phyloP scores from a whole-genome alignment of 2,888 invertebrate genomes.

The Ecdyonurus torrentis region DNA sequence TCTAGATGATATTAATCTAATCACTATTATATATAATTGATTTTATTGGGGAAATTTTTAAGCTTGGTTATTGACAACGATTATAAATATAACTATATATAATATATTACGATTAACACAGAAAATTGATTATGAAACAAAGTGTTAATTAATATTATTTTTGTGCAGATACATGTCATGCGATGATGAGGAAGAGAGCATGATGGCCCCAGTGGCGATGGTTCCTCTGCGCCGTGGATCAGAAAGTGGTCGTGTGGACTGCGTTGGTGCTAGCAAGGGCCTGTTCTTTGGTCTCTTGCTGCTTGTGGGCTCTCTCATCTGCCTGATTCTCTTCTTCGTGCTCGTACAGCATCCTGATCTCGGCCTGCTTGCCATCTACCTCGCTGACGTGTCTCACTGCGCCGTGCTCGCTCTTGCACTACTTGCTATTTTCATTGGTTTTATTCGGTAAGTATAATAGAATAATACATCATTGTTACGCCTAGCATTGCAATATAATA shows the following conservation, averaged over 20 bases:
- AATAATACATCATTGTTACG: constrained; percentile 4
- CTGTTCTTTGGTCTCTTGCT: constrained; percentile 81
- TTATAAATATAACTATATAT: too few relatives aligned
- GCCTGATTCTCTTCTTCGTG: constrained; percentile 90
- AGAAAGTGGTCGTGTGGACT: constrained; percentile 60
- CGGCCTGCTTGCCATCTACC: constrained; percentile 69
- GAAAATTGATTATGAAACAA: too few relatives aligned
- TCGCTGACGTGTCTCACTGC: constrained; percentile 84
- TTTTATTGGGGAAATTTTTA: not conserved
- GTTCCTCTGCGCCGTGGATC: not conserved
- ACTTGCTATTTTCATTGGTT: constrained; percentile 77
- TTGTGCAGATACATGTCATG: constrained; percentile 43
- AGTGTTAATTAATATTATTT: too few relatives aligned
- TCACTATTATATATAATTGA: not conserved
- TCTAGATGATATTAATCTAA: too few relatives aligned
- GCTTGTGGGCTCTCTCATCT: constrained; percentile 78
- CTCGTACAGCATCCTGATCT: constrained; percentile 72
- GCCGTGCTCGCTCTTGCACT: constrained; percentile 75
- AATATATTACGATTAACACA: too few relatives aligned
- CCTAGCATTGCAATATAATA: not conserved
- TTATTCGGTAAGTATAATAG: constrained; percentile 80
- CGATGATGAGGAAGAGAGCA: constrained; percentile 54
- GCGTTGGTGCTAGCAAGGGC: constrained; percentile 86
- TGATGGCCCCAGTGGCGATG: constrained; percentile 2
- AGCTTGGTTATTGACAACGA: too few relatives aligned